Percentiles rank a stretch among this genome's conserved stretches.
These are phyloP conservation scores for Andrena dorsata DNA, from an alignment of 2,888 invertebrate genomes.

Conservation along the genomic window DNA sequence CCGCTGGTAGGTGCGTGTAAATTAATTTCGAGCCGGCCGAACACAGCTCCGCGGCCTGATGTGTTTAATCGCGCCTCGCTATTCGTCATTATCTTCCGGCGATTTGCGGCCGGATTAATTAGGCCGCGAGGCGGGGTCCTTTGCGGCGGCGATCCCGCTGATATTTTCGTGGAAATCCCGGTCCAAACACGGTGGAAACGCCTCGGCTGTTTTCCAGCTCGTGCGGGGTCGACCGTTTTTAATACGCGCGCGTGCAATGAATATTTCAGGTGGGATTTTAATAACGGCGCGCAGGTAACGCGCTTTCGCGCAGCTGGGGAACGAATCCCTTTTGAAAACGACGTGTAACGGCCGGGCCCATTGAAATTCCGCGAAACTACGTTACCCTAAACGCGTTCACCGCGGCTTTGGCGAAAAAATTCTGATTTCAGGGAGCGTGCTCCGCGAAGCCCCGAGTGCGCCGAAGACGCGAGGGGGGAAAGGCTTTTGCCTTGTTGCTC, in stretches of 20 bases:
- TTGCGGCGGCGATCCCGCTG: not conserved
- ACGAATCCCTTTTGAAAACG: constrained; percentile 27
- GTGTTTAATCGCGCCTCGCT: constrained; percentile 29
- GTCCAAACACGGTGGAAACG: constrained; percentile 16
- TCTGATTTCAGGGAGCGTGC: not conserved
- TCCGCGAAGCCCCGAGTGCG: not conserved
- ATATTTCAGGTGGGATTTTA: constrained; percentile 44
- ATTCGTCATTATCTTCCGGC: constrained; percentile 34
- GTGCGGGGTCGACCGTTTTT: not conserved
- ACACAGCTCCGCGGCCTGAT: not conserved
- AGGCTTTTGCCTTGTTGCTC: not conserved
- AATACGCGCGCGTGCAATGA: constrained; percentile 22
- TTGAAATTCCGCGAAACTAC: constrained; percentile 22
- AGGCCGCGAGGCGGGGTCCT: not conserved
- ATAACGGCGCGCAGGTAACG: constrained; percentile 41
- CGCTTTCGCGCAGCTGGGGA: not conserved
- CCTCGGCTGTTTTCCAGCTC: constrained; percentile 15
- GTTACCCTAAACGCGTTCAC: constrained; percentile 10
- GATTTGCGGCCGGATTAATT: constrained; percentile 30
- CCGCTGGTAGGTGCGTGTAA: constrained; percentile 16
- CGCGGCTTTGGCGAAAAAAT: not conserved
- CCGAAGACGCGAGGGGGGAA: not conserved
- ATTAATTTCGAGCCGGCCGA: constrained; percentile 12
- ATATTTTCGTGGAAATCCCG: constrained; percentile 32
- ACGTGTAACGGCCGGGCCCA: constrained; percentile 1